Evolutionary conservation across 2,113 vertebrate genomes (phyloP).

Genomic region (Toxotes jaculatrix): DNA sequence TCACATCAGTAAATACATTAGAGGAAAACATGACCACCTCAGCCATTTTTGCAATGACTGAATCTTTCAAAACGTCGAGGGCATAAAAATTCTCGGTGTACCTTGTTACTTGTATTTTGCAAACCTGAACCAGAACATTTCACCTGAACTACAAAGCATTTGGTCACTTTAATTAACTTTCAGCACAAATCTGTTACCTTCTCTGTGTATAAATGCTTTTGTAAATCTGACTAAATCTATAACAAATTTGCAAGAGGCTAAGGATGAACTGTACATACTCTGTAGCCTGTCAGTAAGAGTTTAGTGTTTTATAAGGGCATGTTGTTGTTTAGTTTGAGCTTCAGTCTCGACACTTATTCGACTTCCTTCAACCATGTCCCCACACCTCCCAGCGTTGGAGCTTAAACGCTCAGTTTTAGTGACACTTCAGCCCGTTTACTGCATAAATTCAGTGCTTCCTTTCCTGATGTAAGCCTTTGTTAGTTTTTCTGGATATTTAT

Average conservation of each 20-base stretch:
- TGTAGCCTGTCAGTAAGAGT: slow-evolving; percentile 20
- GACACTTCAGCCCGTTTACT: slow-evolving; percentile 9
- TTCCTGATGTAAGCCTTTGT: slow-evolving; percentile 1
- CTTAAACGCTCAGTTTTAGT: background rate
- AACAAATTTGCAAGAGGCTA: background rate
- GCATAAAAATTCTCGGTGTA: background rate
- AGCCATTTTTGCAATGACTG: background rate
- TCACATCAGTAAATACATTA: background rate
- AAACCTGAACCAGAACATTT: background rate
- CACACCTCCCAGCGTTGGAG: background rate
- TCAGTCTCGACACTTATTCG: slow-evolving; percentile 1
- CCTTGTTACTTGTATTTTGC: background rate
- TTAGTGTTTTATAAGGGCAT: slow-evolving; percentile 19
- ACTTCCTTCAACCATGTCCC: background rate
- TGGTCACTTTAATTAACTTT: slow-evolving; percentile 17
- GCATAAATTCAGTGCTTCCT: background rate
- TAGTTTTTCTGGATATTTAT: slow-evolving; percentile 18
- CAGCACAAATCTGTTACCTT: background rate
- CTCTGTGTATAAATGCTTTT: background rate
- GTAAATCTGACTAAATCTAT: background rate
- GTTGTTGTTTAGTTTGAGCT: slow-evolving; percentile 20
- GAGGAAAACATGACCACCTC: background rate
- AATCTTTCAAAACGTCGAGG: background rate
- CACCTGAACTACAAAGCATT: slow-evolving; percentile 4
- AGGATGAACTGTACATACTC: background rate